phyloP scores from a whole-genome alignment of 2,797 vertebrate species.

The Sebastes kiyomatsui region DNA sequence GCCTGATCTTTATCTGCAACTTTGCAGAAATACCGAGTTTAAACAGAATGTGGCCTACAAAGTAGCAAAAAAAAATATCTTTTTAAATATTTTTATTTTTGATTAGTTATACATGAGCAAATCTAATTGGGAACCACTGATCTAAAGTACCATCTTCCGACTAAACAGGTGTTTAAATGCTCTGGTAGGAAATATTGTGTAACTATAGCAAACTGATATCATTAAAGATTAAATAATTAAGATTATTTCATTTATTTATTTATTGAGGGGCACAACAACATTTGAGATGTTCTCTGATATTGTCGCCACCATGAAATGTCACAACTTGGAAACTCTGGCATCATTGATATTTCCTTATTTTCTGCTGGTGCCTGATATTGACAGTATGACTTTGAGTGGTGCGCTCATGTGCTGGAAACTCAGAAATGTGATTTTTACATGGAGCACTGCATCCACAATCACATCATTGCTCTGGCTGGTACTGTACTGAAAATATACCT shows the following conservation, averaged over 20 bases:
- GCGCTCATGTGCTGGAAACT: not conserved
- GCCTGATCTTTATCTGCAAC: too few species aligned
- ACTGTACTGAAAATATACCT: not conserved
- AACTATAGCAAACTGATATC: not conserved
- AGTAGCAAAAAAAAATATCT: too few species aligned
- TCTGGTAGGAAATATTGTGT: not conserved
- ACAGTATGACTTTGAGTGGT: not conserved
- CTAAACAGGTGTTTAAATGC: not conserved
- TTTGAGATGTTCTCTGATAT: not conserved
- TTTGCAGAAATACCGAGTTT: too few species aligned
- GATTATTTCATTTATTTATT: not conserved
- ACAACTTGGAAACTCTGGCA: not conserved
- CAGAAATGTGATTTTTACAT: not conserved
- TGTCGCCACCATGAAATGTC: not conserved
- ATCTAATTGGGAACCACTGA: too few species aligned
- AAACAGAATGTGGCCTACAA: too few species aligned
- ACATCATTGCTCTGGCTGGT: not conserved
- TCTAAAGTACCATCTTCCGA: not conserved
- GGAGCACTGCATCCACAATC: not conserved
- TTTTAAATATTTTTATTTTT: too few species aligned
- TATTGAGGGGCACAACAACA: too few species aligned
- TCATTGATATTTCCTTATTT: not conserved
- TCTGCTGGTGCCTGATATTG: not conserved
- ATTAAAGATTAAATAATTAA: not conserved
- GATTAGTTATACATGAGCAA: too few species aligned